Base-by-base conservation (phyloP, 2,113 vertebrate genomes). In the Pantherophis guttatus region DNA sequence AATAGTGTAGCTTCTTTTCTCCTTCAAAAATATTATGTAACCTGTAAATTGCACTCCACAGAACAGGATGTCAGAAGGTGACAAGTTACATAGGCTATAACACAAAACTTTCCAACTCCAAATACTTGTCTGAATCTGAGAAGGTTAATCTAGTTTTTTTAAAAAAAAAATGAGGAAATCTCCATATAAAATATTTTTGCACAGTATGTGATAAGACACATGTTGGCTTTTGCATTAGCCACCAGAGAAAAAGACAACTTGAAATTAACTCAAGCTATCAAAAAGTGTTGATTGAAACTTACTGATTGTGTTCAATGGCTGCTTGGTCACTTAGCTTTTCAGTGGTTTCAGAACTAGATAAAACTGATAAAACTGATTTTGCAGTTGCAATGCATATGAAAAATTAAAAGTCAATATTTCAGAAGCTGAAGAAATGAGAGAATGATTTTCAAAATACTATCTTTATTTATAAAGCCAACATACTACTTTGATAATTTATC, bases 21-120 rank as follows among this genome's bases (percentile, higher is more conserved):
- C 13, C 52, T 53, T 90, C 48, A 5, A 81, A 85, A 86, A 70
- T 92, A 86, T 96, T 81, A 52, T 59, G 54, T 87, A 86, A 93
- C 55, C 91, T 89, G 55, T 75, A 94, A 39, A 52, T 93, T 81
- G 90, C 88, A 91, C 81, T 0, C 17, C 29, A 5, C 2, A 1
- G 75, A 54, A 91, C 85, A 89, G 52, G 33, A 54, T 59, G 65
- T 87, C 93, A 93, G 90, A 57, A 92, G 92, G 88, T 0, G 29
- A 62, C 0, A 81, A 39, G 75, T 39, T 5, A 89, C 81, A 33
- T 94, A 13, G 44, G 11, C 33, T 0, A 15, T 3, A 58, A 52
- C 81, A 39, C 13, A 57, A 85, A 91, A 92, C 88, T 94, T 54
- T 86, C 75, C 39, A 81, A 58, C 15, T 65, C 39, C 21, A 81